Conservation (phyloP, 2,113 vertebrate species). For the Microcebus jonahi region DNA sequence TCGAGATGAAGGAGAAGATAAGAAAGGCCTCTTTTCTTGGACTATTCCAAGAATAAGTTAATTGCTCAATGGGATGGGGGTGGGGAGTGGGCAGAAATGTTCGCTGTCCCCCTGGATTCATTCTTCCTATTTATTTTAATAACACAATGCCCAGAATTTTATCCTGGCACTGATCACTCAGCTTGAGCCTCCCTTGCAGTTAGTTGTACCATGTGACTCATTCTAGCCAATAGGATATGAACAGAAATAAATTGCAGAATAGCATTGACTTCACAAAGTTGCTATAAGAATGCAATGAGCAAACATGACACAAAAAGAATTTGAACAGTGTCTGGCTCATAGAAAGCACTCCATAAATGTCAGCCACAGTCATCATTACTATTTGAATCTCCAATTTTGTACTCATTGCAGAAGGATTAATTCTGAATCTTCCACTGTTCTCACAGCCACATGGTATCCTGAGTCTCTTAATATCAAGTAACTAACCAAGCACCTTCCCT, state of each 20-base stretch:
- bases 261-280: neutral
- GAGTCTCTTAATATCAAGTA: neutral
- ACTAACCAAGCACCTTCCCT: neutral
- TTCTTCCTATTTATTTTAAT: neutral
- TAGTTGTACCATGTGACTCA: neutral
- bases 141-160: neutral
- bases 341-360: neutral
- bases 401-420: neutral
- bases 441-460: neutral
- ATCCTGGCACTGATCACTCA: neutral
- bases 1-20: neutral
- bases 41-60: neutral
- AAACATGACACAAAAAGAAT: neutral
- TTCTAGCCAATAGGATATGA: neutral
- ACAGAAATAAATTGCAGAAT: neutral
- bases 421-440: slow-evolving; percentile 3
- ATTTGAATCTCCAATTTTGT: neutral
- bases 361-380: neutral
- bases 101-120: neutral
- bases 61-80: neutral
- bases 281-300: neutral
- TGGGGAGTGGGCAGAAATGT: neutral
- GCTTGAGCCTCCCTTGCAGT: neutral
- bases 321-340: neutral
- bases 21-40: neutral